Percentiles rank a stretch among this genome's conserved stretches.
These are phyloP conservation scores for Drosophila borealis DNA, from an alignment of 2,888 invertebrate species.

Conservation along the genomic window DNA sequence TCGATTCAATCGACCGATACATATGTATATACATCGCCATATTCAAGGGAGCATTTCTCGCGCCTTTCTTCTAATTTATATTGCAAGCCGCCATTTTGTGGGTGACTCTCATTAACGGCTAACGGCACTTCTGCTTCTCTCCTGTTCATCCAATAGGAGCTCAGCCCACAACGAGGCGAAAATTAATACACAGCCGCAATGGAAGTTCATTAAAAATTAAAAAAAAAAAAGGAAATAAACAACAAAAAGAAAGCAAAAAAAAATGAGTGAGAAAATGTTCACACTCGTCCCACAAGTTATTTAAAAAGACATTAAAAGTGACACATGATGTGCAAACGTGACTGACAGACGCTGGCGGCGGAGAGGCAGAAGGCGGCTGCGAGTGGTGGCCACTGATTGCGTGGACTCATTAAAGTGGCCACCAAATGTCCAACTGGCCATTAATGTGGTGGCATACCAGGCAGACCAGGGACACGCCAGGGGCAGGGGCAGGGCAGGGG, in stretches of 20 bases:
- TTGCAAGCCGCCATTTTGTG: slow-evolving; percentile 53
- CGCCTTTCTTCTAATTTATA: not conserved
- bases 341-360: not conserved
- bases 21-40: no score
- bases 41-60: no score
- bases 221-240: slow-evolving; percentile 6
- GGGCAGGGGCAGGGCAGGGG: not conserved
- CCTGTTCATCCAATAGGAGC: not conserved
- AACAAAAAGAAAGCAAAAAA: not conserved
- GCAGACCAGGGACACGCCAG: not conserved
- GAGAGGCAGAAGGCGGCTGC: not conserved
- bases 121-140: slow-evolving; percentile 36
- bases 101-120: slow-evolving; percentile 20
- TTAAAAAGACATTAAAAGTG: slow-evolving; percentile 75
- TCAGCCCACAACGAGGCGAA: not conserved
- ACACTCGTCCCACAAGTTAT: slow-evolving; percentile 49
- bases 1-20: no score
- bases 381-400: slow-evolving; percentile 49
- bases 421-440: slow-evolving; percentile 60
- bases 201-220: slow-evolving; percentile 44
- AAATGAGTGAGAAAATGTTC: slow-evolving; percentile 14
- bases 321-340: slow-evolving; percentile 39
- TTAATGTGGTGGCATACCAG: slow-evolving; percentile 30
- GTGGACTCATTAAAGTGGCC: slow-evolving; percentile 64
- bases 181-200: slow-evolving; percentile 12